phyloP scores from a whole-genome alignment of 2,797 vertebrate species.

The Borostomias antarcticus region DNA sequence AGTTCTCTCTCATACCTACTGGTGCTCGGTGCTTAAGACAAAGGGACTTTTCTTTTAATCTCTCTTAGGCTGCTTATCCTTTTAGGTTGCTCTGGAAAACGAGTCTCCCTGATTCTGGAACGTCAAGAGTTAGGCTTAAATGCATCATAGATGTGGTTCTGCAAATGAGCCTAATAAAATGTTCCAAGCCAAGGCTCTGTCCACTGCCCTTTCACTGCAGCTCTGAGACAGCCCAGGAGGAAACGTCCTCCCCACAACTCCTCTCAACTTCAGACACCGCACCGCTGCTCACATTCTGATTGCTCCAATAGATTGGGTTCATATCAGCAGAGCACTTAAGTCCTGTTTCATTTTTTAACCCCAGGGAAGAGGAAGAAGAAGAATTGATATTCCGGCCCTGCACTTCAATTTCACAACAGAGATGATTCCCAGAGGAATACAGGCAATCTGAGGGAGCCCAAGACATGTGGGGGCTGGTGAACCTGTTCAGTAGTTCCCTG shows the following conservation, averaged over 20 bases:
- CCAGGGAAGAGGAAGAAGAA: slow-evolving; percentile 34
- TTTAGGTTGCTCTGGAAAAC: background rate
- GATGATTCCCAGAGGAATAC: slow-evolving; percentile 71
- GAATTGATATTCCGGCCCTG: slow-evolving; percentile 65
- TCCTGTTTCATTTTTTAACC: slow-evolving; percentile 56
- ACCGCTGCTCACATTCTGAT: slow-evolving; percentile 50
- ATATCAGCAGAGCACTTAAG: slow-evolving; percentile 50
- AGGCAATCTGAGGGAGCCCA: slow-evolving; percentile 56
- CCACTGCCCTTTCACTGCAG: background rate
- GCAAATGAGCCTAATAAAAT: background rate
- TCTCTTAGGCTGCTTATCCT: background rate
- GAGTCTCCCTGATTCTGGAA: background rate
- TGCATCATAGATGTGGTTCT: background rate
- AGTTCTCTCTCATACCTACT: slow-evolving; percentile 38
- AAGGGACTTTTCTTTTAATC: background rate
- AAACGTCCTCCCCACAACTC: background rate
- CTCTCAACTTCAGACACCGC: slow-evolving; percentile 11
- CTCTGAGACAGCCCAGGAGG: background rate
- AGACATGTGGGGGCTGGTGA: slow-evolving; percentile 4
- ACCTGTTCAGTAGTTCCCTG: background rate
- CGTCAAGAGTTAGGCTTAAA: background rate
- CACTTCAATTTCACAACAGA: slow-evolving; percentile 73
- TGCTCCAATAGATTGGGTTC: slow-evolving; percentile 47
- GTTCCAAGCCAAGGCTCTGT: background rate
- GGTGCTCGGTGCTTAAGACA: background rate